phyloP scores from a whole-genome alignment of 1,140 invertebrate genomes.

The Tenebrio molitor region DNA sequence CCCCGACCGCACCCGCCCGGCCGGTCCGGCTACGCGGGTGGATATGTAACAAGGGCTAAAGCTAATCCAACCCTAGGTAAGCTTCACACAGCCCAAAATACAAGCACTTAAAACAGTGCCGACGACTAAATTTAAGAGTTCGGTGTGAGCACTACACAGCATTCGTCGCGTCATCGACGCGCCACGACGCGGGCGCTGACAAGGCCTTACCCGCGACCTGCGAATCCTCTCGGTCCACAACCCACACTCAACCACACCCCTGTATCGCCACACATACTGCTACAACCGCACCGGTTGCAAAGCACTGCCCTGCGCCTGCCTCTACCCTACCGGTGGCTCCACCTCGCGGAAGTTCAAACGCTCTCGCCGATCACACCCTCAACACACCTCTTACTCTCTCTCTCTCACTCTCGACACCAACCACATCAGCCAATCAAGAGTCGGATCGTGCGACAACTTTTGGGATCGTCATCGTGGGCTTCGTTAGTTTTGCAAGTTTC shows the following conservation, averaged over 20 bases:
- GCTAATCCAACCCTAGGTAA: slow-evolving; percentile 68
- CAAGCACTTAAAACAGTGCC: slow-evolving; percentile 68
- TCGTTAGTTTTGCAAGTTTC: no score
- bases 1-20: slow-evolving; percentile 60
- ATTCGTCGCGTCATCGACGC: slow-evolving; percentile 51
- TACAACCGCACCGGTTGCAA: slow-evolving; percentile 10
- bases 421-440: no score
- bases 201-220: slow-evolving; percentile 15
- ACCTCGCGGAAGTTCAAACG: no score
- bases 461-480: no score
- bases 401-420: no score
- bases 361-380: no score
- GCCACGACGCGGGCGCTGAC: slow-evolving; percentile 39
- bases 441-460: no score
- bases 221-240: slow-evolving; percentile 22
- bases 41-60: slow-evolving; percentile 68
- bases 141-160: slow-evolving; percentile 67
- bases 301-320: no score
- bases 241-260: not conserved
- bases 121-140: slow-evolving; percentile 66
- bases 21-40: slow-evolving; percentile 64
- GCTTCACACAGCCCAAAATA: slow-evolving; percentile 68
- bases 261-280: slow-evolving; percentile 1
- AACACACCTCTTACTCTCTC: no score
- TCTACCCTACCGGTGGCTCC: no score